Evolutionary conservation across 2,888 invertebrate genomes (phyloP), one percentile per base, ranked within the genome.

Genomic region (Nomada ruficornis): DNA sequence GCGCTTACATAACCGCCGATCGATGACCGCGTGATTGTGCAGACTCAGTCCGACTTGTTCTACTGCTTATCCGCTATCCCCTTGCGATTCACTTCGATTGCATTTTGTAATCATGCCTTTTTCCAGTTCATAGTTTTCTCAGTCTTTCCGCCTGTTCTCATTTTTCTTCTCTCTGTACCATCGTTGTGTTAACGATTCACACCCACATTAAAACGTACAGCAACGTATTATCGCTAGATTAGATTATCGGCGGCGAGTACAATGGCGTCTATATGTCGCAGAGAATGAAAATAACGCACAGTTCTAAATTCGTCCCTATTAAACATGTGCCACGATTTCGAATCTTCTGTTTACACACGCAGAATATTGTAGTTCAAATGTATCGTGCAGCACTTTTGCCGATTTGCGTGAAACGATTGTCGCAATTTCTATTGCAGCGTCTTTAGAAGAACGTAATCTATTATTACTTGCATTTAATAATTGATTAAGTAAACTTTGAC

Each of bases 171-270:
- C n/a, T 74, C 29, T 18, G n/a, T 67, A 76, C 62, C 20, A 26
- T 47, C 44, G 20, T 44, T 18, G 11, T 29, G 29, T 29, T 42
- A 11, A 47, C 59, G 72, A 73, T 60, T 65, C 50, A 67, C 80
- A 59, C 36, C 23, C 75, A 72, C 78, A 67, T 50, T 42, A 54
- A 77, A 63, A 36, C 67, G 36, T 20, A 64, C 77, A 15, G 36
- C 60, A 54, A 82, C 69, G 67, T 80, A 85, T 87, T 90, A 90
- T 92, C 90, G 77, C 84, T 68, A 91, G 92, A 92, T 92, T 91
- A 91, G 92, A 92, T 92, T 92, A 90, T 91, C 89, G 79, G 55
- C 74, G 82, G 77, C 69, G 83, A 88, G 80, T 80, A 87, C 88
- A 89, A 89, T 89, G 91, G 91, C 91, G 91, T 90, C 91, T 88